Evolutionary conservation across 2,888 invertebrate species (phyloP).

Genomic region (Perizoma affinitatum): DNA sequence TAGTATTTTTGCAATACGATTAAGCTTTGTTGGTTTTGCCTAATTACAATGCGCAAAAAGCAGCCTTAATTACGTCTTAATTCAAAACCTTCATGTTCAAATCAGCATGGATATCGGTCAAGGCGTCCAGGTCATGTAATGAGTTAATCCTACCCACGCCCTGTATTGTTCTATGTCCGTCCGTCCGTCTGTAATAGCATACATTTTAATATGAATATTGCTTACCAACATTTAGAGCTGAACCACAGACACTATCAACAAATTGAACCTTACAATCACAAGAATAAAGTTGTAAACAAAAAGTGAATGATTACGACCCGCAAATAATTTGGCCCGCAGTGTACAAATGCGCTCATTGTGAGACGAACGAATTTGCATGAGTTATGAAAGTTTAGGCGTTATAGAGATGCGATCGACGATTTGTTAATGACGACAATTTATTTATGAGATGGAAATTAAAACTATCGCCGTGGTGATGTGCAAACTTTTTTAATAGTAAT

Average conservation of each 20-base stretch:
- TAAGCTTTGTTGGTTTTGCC: constrained; percentile 14
- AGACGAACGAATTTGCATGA: constrained; percentile 78
- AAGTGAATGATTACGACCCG: constrained; percentile 1
- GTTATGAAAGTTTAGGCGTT: constrained; percentile 75
- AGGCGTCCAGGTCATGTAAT: constrained; percentile 77
- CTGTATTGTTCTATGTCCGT: constrained; percentile 76
- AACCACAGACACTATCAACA: neutral
- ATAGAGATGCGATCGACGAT: constrained; percentile 66
- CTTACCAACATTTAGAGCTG: constrained; percentile 41
- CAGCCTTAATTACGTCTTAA: constrained; percentile 41
- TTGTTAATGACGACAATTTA: constrained; percentile 45
- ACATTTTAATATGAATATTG: constrained; percentile 73
- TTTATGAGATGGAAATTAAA: constrained; percentile 31
- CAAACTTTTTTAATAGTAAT: constrained; percentile 19
- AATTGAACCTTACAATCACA: constrained; percentile 1
- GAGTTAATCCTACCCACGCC: constrained; percentile 79
- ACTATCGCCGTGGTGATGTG: constrained; percentile 20
- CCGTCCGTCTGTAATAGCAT: constrained; percentile 65
- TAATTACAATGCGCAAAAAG: constrained; percentile 34
- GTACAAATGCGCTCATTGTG: constrained; percentile 78
- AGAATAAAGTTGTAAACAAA: constrained; percentile 28
- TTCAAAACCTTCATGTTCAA: constrained; percentile 42
- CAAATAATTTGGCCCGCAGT: constrained; percentile 30
- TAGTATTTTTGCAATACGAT: constrained; percentile 12
- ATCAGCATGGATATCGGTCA: constrained; percentile 77